A percentile compares a stretch with the other conserved stretches of the same genome.
Evolutionary conservation across 2,113 vertebrate genomes (phyloP).

Genomic region (Nerophis lumbriciformis): DNA sequence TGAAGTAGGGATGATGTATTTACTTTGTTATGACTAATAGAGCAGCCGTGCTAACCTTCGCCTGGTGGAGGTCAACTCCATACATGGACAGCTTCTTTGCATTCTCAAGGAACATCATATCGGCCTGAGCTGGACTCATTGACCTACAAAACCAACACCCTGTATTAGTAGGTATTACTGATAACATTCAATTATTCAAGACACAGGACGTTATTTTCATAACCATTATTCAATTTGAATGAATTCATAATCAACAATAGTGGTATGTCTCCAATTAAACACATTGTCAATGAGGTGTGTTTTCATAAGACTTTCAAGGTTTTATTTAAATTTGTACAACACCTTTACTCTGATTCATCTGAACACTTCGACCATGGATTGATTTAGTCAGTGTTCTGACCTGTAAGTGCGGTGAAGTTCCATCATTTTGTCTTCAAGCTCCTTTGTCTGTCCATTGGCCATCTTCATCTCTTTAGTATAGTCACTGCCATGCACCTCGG

Average conservation of each 20-base stretch:
- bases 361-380: not conserved
- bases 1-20: not conserved
- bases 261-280: not conserved
- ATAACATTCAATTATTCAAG: not conserved
- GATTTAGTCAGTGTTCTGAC: conserved; percentile 50
- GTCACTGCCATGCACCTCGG: conserved; percentile 79
- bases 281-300: not conserved
- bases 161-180: not conserved
- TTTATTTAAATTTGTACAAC: not conserved
- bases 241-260: not conserved
- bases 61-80: conserved; percentile 93
- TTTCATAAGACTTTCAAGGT: not conserved
- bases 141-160: conserved; percentile 66
- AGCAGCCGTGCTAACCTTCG: conserved; percentile 77
- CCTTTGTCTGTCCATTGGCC: conserved; percentile 88
- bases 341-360: not conserved
- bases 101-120: conserved; percentile 96
- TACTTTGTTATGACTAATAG: not conserved
- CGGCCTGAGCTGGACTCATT: conserved; percentile 95
- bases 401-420: conserved; percentile 94
- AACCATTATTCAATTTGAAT: not conserved
- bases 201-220: not conserved
- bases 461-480: conserved; percentile 89
- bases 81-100: conserved; percentile 99
- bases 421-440: conserved; percentile 93